These are phyloP conservation scores for Rhea americana DNA, from an alignment of 2,113 vertebrate genomes.

Conservation along the genomic window DNA sequence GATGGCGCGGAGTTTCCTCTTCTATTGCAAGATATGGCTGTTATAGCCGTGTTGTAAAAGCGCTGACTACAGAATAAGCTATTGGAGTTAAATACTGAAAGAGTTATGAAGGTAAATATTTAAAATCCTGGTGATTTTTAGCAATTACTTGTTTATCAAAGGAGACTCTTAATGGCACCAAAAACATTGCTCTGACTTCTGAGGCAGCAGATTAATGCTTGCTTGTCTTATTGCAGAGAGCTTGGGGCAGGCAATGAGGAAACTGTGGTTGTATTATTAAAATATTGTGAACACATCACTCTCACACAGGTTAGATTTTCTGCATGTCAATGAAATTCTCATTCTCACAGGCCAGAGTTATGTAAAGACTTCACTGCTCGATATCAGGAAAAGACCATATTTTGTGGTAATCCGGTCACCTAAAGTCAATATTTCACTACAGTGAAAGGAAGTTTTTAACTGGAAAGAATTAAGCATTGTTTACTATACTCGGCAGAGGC, in stretches of 20 bases:
- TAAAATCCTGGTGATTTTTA: neutral
- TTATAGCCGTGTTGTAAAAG: neutral
- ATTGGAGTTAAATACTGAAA: neutral
- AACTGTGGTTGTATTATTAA: neutral
- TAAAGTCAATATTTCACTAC: conserved; percentile 53
- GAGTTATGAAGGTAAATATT: neutral
- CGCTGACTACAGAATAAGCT: neutral
- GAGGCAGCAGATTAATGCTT: neutral
- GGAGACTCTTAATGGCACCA: neutral
- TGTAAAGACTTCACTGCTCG: neutral
- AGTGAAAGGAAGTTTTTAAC: conserved; percentile 64
- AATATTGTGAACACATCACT: neutral
- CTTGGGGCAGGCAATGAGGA: neutral
- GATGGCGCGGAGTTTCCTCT: neutral
- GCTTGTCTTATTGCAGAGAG: neutral
- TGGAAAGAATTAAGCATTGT: neutral
- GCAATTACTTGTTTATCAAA: neutral
- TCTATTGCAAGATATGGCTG: neutral
- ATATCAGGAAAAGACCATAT: conserved; percentile 7
- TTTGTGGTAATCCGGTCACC: conserved; percentile 42
- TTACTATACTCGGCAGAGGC: neutral
- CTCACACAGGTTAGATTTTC: neutral
- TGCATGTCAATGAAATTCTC: neutral
- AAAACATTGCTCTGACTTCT: neutral
- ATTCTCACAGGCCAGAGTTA: neutral